Conservation (phyloP, 2,797 vertebrate genomes). For the Pampus argenteus region DNA sequence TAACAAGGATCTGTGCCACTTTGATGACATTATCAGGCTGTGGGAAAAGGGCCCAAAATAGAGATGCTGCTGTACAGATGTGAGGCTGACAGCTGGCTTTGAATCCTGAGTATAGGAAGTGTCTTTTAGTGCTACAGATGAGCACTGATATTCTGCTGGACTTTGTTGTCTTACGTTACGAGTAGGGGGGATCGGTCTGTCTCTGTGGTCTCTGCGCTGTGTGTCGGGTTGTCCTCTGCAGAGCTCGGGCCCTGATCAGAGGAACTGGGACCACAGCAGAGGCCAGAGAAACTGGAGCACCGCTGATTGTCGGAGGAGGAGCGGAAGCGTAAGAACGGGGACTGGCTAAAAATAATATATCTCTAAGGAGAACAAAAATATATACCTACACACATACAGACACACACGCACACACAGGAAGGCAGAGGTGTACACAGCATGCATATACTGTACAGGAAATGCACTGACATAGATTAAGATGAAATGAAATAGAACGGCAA, state of each 20-base stretch:
- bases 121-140: neutral
- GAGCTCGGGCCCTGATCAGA: constrained; percentile 72
- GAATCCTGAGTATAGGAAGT: neutral
- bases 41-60: constrained; percentile 2
- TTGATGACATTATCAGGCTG: constrained; percentile 27
- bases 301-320: constrained; percentile 82
- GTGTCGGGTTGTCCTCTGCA: constrained; percentile 65
- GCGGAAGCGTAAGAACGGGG: constrained; percentile 77
- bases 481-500: neutral
- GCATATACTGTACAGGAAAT: constrained; percentile 20
- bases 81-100: neutral
- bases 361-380: constrained; percentile 87
- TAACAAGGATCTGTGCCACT: constrained; percentile 29
- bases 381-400: constrained; percentile 66
- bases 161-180: constrained; percentile 11
- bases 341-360: constrained; percentile 87
- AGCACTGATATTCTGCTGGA: constrained; percentile 1
- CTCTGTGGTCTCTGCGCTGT: constrained; percentile 19
- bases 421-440: constrained; percentile 27
- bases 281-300: constrained; percentile 86
- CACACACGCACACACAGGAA: constrained; percentile 31
- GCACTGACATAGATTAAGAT: constrained; percentile 13
- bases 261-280: constrained; percentile 79
- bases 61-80: neutral
- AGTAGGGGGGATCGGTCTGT: neutral